Conservation (phyloP, 2,113 vertebrate species). For the Scomber japonicus region DNA sequence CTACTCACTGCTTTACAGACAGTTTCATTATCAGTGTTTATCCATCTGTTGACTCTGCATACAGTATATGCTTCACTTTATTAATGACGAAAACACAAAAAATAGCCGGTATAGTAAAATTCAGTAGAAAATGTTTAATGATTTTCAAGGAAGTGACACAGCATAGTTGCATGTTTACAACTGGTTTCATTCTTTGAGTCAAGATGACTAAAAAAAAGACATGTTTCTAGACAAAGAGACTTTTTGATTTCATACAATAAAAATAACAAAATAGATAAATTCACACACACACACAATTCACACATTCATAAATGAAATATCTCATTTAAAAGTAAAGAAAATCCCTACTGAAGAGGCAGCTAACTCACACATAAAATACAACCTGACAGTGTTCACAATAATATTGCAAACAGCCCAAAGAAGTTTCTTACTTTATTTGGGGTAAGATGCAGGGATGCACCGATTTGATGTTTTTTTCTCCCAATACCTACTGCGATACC, state of each 20-base stretch:
- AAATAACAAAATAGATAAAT: conserved; percentile 37
- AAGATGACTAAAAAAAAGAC: background rate
- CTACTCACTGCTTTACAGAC: background rate
- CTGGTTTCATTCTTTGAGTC: conserved; percentile 39
- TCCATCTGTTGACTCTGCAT: background rate
- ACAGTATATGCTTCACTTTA: background rate
- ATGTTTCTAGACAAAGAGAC: background rate
- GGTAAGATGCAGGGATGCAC: conserved; percentile 18
- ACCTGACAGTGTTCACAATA: conserved; percentile 42
- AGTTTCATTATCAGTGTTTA: background rate
- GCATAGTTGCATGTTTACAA: conserved; percentile 19
- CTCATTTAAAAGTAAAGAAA: background rate
- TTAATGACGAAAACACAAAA: background rate
- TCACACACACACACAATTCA: conserved; percentile 11
- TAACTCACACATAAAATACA: conserved; percentile 29
- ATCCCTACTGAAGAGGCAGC: conserved; percentile 2
- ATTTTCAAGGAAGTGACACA: conserved; percentile 35
- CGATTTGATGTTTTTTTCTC: background rate
- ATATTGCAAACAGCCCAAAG: conserved; percentile 46
- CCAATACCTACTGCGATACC: background rate
- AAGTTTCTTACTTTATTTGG: conserved; percentile 31
- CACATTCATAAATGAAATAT: conserved; percentile 25
- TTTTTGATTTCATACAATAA: conserved; percentile 4
- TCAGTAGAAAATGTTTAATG: conserved; percentile 69
- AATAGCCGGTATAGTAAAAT: background rate